phyloP scores from a whole-genome alignment of 2,797 vertebrate species.

The Epinephelus awoara region DNA sequence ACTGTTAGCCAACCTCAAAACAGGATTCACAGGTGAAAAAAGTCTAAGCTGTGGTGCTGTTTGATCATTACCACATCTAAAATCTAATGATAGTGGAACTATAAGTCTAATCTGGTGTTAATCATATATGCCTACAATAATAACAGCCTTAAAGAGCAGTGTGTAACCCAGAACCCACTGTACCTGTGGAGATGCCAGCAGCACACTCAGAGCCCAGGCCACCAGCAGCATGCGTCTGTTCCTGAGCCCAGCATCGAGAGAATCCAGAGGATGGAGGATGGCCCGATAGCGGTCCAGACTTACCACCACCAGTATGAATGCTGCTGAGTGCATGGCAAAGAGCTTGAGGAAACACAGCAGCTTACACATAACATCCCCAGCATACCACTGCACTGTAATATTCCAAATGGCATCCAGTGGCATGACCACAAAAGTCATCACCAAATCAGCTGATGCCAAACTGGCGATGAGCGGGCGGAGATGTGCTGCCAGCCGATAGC shows the following conservation, averaged over 20 bases:
- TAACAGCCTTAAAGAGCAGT: background rate
- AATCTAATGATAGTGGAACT: background rate
- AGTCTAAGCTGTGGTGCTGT: background rate
- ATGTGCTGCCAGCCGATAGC: conserved; percentile 85
- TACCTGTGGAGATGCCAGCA: conserved; percentile 91
- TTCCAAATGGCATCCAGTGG: conserved; percentile 89
- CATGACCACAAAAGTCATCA: conserved; percentile 90
- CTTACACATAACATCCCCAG: conserved; percentile 86
- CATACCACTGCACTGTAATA: conserved; percentile 90
- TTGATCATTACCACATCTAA: background rate
- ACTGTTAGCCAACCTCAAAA: too few relatives aligned
- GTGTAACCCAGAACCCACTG: background rate
- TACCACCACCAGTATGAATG: conserved; percentile 90
- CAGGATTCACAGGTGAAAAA: too few relatives aligned
- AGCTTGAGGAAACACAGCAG: conserved; percentile 91
- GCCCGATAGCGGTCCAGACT: conserved; percentile 89
- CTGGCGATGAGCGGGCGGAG: conserved; percentile 88
- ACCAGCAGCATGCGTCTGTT: conserved; percentile 87
- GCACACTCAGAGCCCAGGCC: conserved; percentile 86
- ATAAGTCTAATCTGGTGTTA: background rate
- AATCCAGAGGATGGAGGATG: conserved; percentile 88
- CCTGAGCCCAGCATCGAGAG: conserved; percentile 83
- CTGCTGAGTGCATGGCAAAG: conserved; percentile 90
- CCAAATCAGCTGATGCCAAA: conserved; percentile 85
- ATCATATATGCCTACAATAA: background rate